Evolutionary conservation across 2,888 invertebrate species (phyloP), one percentile per base, ranked within the genome.

Genomic region (Microctonus brassicae): DNA sequence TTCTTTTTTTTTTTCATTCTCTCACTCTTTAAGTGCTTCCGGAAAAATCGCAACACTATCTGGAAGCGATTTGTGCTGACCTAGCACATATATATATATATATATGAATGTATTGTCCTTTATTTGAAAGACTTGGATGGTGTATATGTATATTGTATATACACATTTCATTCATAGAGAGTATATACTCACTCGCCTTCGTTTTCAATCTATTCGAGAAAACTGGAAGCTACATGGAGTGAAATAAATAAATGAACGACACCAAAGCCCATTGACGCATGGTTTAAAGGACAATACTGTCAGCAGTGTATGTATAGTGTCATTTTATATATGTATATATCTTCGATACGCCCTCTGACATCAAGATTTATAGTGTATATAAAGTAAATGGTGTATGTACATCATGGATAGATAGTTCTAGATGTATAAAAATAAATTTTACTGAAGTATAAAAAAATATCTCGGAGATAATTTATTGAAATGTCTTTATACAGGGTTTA

Each of bases 181-280:
- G n/a, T 29, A 29, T 29, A 5, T 7, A 29, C 4, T 5, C 67
- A 69, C 73, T 73, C 36, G 42, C 66, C 42, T 63, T 60, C 67
- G 72, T 74, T 75, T 71, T 61, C 76, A 75, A 80, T 78, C 76
- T 78, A 80, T 78, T 73, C 76, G 76, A 68, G 74, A 70, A 75
- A 61, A 72, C 66, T 72, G 63, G 73, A 66, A 72, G 74, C 75
- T 73, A 17, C 69, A 47, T 47, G 4, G 6, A 47, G 17, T 17
- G 20, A n/a, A 0, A 47, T 20, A 7, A 4, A n/a, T n/a, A n/a
- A 47, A 47, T 47, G 17, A 47, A 47, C 17, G 17, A 17, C 7
- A 47, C 47, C 7, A 17, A n/a, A 47, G 20, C 47, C 47, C 47
- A 47, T 47, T 47, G 47, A 47, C 17, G 17, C 9, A 47, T 47